Conservation (phyloP, 2,888 invertebrate genomes). For the Cyrtodaria siliqua region DNA sequence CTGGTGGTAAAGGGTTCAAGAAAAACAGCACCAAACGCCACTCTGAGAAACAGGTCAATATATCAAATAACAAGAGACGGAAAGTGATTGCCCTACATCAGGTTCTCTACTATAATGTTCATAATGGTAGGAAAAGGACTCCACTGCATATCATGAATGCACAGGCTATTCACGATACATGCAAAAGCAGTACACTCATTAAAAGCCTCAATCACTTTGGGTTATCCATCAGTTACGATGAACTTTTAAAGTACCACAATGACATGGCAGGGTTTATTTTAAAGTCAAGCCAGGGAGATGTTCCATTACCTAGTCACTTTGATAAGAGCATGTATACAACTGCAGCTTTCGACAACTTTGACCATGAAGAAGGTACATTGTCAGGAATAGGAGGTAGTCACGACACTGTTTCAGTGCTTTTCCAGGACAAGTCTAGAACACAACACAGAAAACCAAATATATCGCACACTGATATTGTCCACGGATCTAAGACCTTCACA, state of each 20-base stretch:
- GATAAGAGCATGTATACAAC: constrained; percentile 7
- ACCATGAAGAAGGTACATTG: constrained; percentile 32
- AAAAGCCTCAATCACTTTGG: constrained; percentile 18
- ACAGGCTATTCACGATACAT: no score
- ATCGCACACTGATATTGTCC: not conserved
- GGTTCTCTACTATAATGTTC: no score
- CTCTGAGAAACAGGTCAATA: no score
- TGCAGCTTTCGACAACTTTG: constrained; percentile 37
- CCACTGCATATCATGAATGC: no score
- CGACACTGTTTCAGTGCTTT: constrained; percentile 17
- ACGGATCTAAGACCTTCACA: constrained; percentile 10
- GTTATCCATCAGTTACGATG: constrained; percentile 24
- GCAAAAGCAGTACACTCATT: constrained; percentile 18
- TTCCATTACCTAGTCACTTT: constrained; percentile 27
- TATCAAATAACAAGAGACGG: no score
- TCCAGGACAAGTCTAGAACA: constrained; percentile 2
- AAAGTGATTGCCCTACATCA: no score
- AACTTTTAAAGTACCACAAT: constrained; percentile 28
- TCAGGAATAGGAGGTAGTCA: constrained; percentile 23
- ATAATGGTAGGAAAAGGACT: no score
- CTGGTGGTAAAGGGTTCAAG: no score
- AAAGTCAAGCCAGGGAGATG: not conserved
- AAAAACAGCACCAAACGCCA: no score
- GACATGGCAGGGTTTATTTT: constrained; percentile 23
- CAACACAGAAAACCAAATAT: not conserved